Base-by-base conservation (phyloP, 2,113 vertebrate genomes). In the Panurus biarmicus region DNA sequence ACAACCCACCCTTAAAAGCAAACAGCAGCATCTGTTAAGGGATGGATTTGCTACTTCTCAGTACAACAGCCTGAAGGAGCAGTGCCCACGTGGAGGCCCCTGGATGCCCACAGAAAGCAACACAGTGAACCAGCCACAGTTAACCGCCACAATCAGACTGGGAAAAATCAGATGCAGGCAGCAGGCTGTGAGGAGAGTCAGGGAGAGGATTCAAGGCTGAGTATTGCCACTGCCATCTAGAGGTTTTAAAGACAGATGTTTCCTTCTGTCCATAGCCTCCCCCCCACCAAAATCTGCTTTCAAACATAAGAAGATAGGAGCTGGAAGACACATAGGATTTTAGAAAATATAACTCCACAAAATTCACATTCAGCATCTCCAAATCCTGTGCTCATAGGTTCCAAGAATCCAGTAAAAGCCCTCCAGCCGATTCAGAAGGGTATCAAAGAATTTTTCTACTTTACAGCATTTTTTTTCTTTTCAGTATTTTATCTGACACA, bases 221-320 rank as follows among this genome's bases (percentile, higher is more conserved):
- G 91, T 90, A 85, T 47, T 95, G 81, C 79, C 95, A 96, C 94
- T 97, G 97, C 97, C 97, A 97, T 93, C 96, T 97, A 97, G 94
- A 96, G 97, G 96, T 44, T 50, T 72, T 61, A 21, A 85, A 80
- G 36, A 84, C 23, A 88, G 47, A 48, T 33, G 48, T 36, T 44
- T 62, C 74, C 14, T 65, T 56, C 64, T 21, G 9, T 65, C 54
- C 50, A 22, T 4, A 35, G 29, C 20, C 38, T 48, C 23, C 18
- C 8, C 22, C 16, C 2, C 1, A 26, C 16, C 42, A 35, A 36
- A 82, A 74, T 33, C 21, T 42, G 14, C 13, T 65, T 56, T 74
- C 44, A 40, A 78, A 71, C 10, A 1, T 44, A 58, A 71, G 42
- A 87, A 70, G 78, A 40, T 6, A 74, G 0, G 11, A 94, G 45